phyloP scores from a whole-genome alignment of 1,140 invertebrate genomes.

The Apis florea region DNA sequence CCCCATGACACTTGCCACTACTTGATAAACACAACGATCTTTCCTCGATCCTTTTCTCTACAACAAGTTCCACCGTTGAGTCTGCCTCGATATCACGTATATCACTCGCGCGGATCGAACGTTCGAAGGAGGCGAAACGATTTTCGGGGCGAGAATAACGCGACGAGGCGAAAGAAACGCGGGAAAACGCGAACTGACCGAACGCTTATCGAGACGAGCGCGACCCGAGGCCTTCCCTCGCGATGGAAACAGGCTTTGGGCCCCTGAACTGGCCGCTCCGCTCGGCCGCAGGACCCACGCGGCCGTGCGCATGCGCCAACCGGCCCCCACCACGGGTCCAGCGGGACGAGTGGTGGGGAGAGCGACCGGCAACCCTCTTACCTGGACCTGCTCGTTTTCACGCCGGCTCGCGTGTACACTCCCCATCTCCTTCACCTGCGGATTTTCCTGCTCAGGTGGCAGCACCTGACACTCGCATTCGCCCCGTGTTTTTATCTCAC shows the following conservation, averaged over 20 bases:
- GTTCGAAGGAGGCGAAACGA: neutral
- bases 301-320: constrained; percentile 57
- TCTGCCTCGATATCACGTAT: constrained; percentile 34
- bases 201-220: constrained; percentile 52
- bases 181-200: constrained; percentile 41
- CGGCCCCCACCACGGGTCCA: constrained; percentile 28
- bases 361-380: constrained; percentile 57
- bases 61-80: neutral
- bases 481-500: constrained; percentile 1
- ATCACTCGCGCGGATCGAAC: constrained; percentile 41
- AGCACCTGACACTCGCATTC: constrained; percentile 62
- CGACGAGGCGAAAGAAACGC: constrained; percentile 37
- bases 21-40: constrained; percentile 57
- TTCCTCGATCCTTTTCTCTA: constrained; percentile 12
- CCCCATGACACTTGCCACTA: constrained; percentile 64
- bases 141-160: constrained; percentile 1
- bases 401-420: neutral
- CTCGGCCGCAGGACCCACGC: constrained; percentile 63
- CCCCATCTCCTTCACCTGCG: constrained; percentile 58
- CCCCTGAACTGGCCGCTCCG: constrained; percentile 53
- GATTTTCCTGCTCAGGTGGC: constrained; percentile 72
- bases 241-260: constrained; percentile 72
- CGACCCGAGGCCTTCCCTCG: constrained; percentile 68
- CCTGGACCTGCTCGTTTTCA: constrained; percentile 50
- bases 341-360: constrained; percentile 27